A percentile compares a stretch with the other conserved stretches of the same genome.
Evolutionary conservation across 2,888 invertebrate genomes (phyloP).

Genomic region (Cataglyphis livida): DNA sequence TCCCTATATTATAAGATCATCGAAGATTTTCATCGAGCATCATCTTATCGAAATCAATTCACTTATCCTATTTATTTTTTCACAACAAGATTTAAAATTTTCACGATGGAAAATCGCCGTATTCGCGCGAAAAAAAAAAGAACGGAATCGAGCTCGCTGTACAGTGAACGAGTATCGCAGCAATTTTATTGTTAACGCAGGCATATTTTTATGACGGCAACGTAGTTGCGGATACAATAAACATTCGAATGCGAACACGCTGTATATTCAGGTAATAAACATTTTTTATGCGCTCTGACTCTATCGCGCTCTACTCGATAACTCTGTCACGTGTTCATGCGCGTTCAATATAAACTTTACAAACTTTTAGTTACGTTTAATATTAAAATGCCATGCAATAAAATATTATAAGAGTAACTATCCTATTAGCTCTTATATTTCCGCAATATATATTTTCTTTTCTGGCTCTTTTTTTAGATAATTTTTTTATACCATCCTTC

Average conservation of each 20-base stretch:
- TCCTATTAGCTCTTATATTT: not conserved
- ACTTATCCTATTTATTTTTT: constrained; percentile 32
- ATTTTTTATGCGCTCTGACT: constrained; percentile 57
- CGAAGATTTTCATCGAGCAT: not conserved
- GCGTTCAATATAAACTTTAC: constrained; percentile 7
- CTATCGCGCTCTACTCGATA: not conserved
- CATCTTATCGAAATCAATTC: constrained; percentile 11
- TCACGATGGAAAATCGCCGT: not conserved
- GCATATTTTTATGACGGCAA: constrained; percentile 26
- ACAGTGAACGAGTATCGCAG: not conserved
- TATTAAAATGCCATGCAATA: not conserved
- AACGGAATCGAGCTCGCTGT: not conserved
- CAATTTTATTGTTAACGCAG: constrained; percentile 24
- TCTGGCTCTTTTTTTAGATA: not conserved
- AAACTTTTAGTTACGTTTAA: constrained; percentile 8
- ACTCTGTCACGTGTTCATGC: not conserved
- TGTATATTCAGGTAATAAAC: constrained; percentile 60
- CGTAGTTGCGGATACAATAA: constrained; percentile 35
- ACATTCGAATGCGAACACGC: constrained; percentile 16
- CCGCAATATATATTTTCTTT: not conserved
- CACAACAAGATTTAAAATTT: constrained; percentile 5
- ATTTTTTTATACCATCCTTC: not conserved
- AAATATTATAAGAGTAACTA: not conserved
- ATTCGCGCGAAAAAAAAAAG: not conserved
- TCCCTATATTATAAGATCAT: not conserved